These are phyloP conservation scores for Damaliscus lunatus DNA, from an alignment of 2,113 vertebrate species.

Conservation along the genomic window DNA sequence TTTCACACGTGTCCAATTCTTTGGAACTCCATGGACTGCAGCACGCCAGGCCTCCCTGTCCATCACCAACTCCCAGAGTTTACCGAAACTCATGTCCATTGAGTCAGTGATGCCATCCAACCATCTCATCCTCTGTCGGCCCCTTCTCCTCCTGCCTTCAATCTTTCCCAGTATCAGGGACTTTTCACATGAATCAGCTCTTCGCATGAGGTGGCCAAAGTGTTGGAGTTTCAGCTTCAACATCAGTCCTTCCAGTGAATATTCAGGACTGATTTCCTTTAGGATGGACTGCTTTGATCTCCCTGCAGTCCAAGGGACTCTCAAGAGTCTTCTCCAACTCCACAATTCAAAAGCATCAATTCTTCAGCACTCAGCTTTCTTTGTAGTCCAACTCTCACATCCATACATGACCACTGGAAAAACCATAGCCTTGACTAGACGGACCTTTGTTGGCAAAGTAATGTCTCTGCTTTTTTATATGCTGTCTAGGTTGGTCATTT, in stretches of 20 bases:
- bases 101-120: background rate
- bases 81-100: background rate
- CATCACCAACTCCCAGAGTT: background rate
- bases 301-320: background rate
- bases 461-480: background rate
- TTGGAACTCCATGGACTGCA: background rate
- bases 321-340: background rate
- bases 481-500: background rate
- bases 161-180: background rate
- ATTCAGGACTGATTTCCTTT: background rate
- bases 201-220: background rate
- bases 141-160: background rate
- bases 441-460: background rate
- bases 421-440: background rate
- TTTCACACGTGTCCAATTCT: accelerated
- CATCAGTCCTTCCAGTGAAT: background rate
- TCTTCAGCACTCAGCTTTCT: background rate
- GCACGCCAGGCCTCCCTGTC: background rate
- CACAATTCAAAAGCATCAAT: background rate
- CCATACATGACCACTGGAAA: background rate
- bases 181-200: background rate
- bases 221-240: background rate
- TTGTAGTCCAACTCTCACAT: background rate
- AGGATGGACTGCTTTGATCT: background rate
- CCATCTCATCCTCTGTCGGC: background rate